A percentile compares a stretch with the other conserved stretches of the same genome.
Evolutionary conservation across 1,140 invertebrate genomes (phyloP).

Genomic region (Neodiprion pinetum): DNA sequence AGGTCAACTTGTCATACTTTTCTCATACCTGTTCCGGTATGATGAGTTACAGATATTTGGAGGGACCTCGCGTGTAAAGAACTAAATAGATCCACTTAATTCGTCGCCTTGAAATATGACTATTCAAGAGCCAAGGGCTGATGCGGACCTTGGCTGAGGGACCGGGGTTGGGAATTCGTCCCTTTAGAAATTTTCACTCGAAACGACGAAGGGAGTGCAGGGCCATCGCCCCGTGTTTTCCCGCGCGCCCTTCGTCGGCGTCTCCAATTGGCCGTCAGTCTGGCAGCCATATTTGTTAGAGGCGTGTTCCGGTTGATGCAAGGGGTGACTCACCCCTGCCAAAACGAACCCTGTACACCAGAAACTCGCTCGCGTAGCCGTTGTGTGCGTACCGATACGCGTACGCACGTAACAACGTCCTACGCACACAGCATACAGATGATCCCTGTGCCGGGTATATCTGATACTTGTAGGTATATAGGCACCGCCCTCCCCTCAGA

Average conservation of each 20-base stretch:
- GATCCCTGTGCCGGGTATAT: too few species aligned
- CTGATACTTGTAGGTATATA: too few species aligned
- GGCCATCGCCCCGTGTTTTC: conserved; percentile 45
- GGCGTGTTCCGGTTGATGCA: conserved; percentile 51
- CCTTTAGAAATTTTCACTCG: conserved; percentile 8
- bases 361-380: conserved; percentile 20
- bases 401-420: neutral
- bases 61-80: conserved; percentile 6
- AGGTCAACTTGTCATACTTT: too few species aligned
- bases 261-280: conserved; percentile 51
- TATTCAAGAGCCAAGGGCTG: neutral
- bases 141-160: neutral
- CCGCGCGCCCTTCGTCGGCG: conserved; percentile 36
- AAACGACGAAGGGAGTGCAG: conserved; percentile 22
- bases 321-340: conserved; percentile 52
- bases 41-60: neutral
- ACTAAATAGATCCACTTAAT: neutral
- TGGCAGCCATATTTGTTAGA: conserved; percentile 56
- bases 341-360: conserved; percentile 37
- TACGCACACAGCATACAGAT: too few species aligned
- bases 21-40: neutral
- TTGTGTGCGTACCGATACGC: conserved; percentile 28
- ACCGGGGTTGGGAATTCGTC: neutral
- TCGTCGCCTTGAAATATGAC: neutral
- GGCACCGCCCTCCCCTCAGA: too few species aligned